These are phyloP conservation scores for Euclidia mi DNA, from an alignment of 2,888 invertebrate genomes.

Conservation along the genomic window DNA sequence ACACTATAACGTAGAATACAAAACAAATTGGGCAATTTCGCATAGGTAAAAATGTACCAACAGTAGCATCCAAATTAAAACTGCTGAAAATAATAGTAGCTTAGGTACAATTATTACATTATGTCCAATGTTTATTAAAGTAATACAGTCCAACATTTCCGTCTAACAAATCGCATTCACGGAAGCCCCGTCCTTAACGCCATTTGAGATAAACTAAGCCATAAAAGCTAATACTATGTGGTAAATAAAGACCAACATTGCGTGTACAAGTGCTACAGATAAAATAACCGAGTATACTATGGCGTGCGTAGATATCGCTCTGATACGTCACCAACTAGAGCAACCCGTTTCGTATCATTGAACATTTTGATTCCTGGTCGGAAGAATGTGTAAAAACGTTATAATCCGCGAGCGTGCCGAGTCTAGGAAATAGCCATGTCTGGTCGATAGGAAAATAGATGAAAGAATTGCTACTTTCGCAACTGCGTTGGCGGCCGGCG, in stretches of 20 bases:
- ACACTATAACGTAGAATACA: no score
- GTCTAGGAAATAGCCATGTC: no score
- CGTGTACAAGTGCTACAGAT: constrained; percentile 18
- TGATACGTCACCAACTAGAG: constrained; percentile 64
- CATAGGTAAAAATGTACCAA: no score
- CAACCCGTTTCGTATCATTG: constrained; percentile 57
- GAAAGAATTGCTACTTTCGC: not conserved
- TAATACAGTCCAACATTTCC: constrained; percentile 35
- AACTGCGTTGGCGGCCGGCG: no score
- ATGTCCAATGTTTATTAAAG: not conserved
- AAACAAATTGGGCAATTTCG: no score
- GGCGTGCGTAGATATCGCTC: constrained; percentile 56
- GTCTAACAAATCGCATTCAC: constrained; percentile 25
- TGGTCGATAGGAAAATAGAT: no score
- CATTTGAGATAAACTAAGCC: constrained; percentile 18
- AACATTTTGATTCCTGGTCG: constrained; percentile 50
- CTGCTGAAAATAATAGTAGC: no score
- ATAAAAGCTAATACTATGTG: constrained; percentile 16
- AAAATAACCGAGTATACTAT: constrained; percentile 37
- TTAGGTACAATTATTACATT: no score
- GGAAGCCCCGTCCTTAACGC: constrained; percentile 35
- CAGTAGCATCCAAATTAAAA: no score
- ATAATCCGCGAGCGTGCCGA: not conserved
- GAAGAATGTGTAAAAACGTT: constrained; percentile 36
- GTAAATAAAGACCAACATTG: constrained; percentile 34